Base-by-base conservation (phyloP, 2,797 vertebrate genomes). In the Sparus aurata region DNA sequence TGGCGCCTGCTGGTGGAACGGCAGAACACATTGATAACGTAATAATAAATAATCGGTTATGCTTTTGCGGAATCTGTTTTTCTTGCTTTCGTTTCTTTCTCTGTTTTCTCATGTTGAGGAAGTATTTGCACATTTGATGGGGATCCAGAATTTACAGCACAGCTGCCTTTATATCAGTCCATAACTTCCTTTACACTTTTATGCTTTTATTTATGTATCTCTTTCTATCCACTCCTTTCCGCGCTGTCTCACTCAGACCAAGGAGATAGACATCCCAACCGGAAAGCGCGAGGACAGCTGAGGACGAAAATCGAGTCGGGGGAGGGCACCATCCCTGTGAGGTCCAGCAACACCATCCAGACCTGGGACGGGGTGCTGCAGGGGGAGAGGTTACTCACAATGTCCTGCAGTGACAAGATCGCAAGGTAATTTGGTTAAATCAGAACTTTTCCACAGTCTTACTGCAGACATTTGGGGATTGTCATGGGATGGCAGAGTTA, bases 391-490 rank as follows among this genome's bases (percentile, higher is more conserved):
- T 93, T 99, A 27, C 97, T 99, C 43, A 99, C 98, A 52, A 99
- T 99, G 98, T 99, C 98, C 61, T 99, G 98, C 95, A 99, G 98
- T 23, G 98, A 99, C 95, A 99, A 99, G 94, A 99, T 99, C 25
- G 97, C 98, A 0, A 96, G 98, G 98, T 99, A 88, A 45, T 27
- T 34, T 30, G 5, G 0, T 4, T 38, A 22, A 53, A 23, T 61
- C 22, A 3, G 20, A 15, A n/a, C 3, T 8, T 3, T 25, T 5
- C 25, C 12, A 9, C 57, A 25, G 34, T 45, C 2, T 46, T 5
- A 20, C 30, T 30, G 7, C 45, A 5, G 23, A 59, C 54, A 15
- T 20, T 4, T 66, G 49, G 8, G 23, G 2, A 7, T 66, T 61
- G 5, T 34, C 30, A 34, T 7, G 30, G 30, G 30, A 23, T 12